Conservation (phyloP, 2,888 invertebrate species). For the Phasia obesa region DNA sequence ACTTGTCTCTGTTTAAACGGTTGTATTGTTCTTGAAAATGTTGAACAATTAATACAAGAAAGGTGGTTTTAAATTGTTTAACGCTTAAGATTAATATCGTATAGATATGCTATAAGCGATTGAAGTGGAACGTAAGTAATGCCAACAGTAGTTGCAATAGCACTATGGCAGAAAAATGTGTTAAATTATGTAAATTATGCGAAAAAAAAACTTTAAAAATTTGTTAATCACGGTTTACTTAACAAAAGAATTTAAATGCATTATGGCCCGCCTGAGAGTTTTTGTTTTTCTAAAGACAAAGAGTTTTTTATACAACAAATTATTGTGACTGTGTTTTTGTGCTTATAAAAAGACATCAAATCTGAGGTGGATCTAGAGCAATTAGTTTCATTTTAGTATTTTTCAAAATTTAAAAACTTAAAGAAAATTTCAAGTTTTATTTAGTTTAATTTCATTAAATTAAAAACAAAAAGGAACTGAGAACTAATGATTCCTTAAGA, state of each 20-base stretch:
- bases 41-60: conserved; percentile 30
- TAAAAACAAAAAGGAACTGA: no score
- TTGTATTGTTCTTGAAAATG: conserved; percentile 11
- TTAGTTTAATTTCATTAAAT: no score
- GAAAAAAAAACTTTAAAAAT: neutral
- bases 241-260: neutral
- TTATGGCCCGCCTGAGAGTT: neutral
- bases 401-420: no score
- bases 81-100: conserved; percentile 71
- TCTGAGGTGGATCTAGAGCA: no score
- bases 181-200: neutral
- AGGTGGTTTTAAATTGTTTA: conserved; percentile 64
- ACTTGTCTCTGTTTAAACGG: neutral
- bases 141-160: neutral
- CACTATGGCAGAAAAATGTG: neutral
- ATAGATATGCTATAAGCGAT: conserved; percentile 19
- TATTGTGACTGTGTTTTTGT: no score
- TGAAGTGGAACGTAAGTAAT: neutral
- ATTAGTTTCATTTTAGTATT: no score
- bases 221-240: neutral
- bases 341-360: no score
- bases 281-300: neutral
- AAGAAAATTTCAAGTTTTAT: no score
- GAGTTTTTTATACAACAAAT: no score
- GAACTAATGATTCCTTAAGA: no score